Evolutionary conservation across 2,113 vertebrate species (phyloP).

Genomic region (Mobula birostris): DNA sequence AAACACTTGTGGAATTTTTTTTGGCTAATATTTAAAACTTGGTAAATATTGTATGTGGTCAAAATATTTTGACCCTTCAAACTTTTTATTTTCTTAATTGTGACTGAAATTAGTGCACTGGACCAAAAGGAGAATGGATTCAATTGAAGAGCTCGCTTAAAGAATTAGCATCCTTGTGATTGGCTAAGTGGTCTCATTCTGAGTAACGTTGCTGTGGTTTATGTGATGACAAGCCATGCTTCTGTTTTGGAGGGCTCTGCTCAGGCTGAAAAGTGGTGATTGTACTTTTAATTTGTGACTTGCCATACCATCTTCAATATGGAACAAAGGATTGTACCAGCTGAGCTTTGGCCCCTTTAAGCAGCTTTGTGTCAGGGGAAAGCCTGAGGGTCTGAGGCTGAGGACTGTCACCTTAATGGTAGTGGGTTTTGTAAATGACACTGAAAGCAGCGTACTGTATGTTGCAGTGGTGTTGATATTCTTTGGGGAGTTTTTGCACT

Average conservation of each 20-base stretch:
- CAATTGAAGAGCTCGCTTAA: not conserved
- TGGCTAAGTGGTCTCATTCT: not conserved
- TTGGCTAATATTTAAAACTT: not conserved
- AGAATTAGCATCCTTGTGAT: not conserved
- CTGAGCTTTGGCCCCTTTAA: too few species aligned
- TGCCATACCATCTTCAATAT: not conserved
- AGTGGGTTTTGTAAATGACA: too few species aligned
- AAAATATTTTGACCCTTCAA: not conserved
- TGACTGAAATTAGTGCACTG: too few species aligned
- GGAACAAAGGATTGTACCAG: not conserved
- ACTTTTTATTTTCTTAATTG: not conserved
- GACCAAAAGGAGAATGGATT: too few species aligned
- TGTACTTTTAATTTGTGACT: not conserved
- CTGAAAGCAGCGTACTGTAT: too few species aligned
- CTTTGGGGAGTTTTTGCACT: too few species aligned
- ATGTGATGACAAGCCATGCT: too few species aligned
- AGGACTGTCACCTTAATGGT: too few species aligned
- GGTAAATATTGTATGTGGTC: not conserved
- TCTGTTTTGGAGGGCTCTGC: not conserved
- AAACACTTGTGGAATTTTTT: not conserved
- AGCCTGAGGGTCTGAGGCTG: too few species aligned
- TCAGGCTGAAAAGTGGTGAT: not conserved
- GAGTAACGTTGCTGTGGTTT: not conserved
- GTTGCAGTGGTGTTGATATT: too few species aligned
- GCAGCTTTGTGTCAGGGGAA: too few species aligned